Conservation (phyloP, 2,888 invertebrate genomes). For the Parnassius mnemosyne region DNA sequence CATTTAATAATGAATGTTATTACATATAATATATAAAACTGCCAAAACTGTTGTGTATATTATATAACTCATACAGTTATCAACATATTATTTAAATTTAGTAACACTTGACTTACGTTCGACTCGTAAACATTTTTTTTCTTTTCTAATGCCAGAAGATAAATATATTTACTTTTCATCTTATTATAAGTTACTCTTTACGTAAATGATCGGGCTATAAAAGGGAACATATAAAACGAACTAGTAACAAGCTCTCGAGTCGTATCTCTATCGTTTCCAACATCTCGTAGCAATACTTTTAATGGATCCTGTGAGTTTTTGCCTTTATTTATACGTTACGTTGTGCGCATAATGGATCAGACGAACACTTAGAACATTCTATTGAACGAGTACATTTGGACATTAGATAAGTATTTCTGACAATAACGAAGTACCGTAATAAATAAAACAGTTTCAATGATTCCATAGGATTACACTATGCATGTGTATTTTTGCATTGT, state of each 20-base stretch:
- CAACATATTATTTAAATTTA: not conserved
- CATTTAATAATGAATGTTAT: not conserved
- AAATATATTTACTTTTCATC: not conserved
- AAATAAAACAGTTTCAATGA: conserved; percentile 18
- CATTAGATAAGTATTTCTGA: conserved; percentile 27
- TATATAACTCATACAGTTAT: no score
- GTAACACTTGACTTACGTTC: not conserved
- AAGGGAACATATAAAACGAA: conserved; percentile 8
- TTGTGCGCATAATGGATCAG: conserved; percentile 77
- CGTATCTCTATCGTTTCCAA: conserved; percentile 50
- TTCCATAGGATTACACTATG: not conserved
- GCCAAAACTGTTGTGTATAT: no score
- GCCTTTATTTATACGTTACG: conserved; percentile 77
- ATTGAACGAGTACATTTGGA: conserved; percentile 38
- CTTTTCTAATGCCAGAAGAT: not conserved
- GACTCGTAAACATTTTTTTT: not conserved
- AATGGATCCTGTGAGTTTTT: conserved; percentile 79
- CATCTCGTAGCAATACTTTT: conserved; percentile 70
- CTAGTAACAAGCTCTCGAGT: conserved; percentile 27
- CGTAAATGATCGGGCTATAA: not conserved
- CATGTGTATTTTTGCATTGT: not conserved
- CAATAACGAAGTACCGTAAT: conserved; percentile 20
- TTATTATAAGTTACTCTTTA: not conserved
- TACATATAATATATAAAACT: not conserved
- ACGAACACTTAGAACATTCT: conserved; percentile 66